Percentiles rank a stretch among this genome's conserved stretches.
Evolutionary conservation across 2,797 vertebrate genomes (phyloP).

Genomic region (Thalassophryne amazonica): DNA sequence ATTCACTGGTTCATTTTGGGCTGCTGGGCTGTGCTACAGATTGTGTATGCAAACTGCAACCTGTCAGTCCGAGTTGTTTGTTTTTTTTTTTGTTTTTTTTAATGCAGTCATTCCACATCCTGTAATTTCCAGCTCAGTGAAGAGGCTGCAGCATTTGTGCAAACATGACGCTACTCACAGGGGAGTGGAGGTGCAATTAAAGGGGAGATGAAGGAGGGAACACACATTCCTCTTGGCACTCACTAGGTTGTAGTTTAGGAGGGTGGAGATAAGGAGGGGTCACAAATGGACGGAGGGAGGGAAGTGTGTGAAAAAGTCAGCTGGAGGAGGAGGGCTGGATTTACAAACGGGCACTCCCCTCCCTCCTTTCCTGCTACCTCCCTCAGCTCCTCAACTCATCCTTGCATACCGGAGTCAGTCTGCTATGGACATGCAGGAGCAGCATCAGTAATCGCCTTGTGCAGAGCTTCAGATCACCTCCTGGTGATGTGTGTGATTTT

Average conservation of each 20-base stretch:
- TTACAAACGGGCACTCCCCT: conserved; percentile 49
- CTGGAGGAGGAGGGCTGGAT: conserved; percentile 30
- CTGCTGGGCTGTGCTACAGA: conserved; percentile 22
- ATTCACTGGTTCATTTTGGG: conserved; percentile 58
- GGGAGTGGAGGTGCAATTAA: conserved; percentile 53
- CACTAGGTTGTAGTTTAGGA: conserved; percentile 52
- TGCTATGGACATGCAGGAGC: conserved; percentile 53
- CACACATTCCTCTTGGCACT: conserved; percentile 60
- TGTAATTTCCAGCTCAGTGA: conserved; percentile 6
- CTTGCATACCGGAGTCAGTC: conserved; percentile 52
- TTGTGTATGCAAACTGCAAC: conserved; percentile 20
- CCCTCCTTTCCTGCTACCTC: conserved; percentile 11
- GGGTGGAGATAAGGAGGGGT: conserved; percentile 53
- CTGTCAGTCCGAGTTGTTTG: conserved; percentile 9
- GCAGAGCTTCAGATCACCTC: conserved; percentile 28
- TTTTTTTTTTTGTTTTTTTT: not conserved
- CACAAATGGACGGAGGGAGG: conserved; percentile 23
- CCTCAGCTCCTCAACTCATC: conserved; percentile 63
- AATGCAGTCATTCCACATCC: not conserved
- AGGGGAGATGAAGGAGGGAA: conserved; percentile 52
- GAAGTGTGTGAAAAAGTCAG: conserved; percentile 63
- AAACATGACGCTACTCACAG: conserved; percentile 41
- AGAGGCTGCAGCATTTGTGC: conserved; percentile 27
- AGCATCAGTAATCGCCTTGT: conserved; percentile 31
- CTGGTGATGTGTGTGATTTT: conserved; percentile 18